phyloP scores from a whole-genome alignment of 2,888 invertebrate genomes.

The Drosophila diplacantha region DNA sequence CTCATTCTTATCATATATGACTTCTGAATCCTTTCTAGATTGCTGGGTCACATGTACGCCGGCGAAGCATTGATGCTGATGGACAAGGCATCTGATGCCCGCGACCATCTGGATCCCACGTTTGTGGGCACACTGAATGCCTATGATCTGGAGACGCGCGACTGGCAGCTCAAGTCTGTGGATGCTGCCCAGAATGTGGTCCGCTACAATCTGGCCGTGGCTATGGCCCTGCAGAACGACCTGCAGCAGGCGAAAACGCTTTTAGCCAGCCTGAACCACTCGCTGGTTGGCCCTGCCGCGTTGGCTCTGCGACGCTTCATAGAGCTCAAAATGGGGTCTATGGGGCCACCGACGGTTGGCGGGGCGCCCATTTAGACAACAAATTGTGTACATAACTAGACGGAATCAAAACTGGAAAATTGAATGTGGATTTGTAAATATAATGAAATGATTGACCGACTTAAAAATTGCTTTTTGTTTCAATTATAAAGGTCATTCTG shows the following conservation, averaged over 20 bases:
- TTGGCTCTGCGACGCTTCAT: constrained; percentile 80
- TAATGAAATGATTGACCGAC: constrained; percentile 79
- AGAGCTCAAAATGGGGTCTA: constrained; percentile 69
- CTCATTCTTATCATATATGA: rapidly evolving
- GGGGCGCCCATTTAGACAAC: constrained; percentile 53
- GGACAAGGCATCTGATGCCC: constrained; percentile 89
- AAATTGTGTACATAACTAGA: constrained; percentile 62
- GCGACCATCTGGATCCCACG: constrained; percentile 88
- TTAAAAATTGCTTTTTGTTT: neutral
- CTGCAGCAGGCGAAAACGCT: constrained; percentile 80
- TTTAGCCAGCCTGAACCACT: constrained; percentile 72
- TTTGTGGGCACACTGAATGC: constrained; percentile 81
- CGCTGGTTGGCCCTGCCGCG: constrained; percentile 66
- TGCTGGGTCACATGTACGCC: constrained; percentile 92
- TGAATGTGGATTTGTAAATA: constrained; percentile 46
- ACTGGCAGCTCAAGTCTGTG: constrained; percentile 80
- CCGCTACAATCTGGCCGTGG: constrained; percentile 88
- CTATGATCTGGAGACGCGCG: constrained; percentile 78
- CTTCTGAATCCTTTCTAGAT: constrained; percentile 77
- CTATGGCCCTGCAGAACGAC: constrained; percentile 86
- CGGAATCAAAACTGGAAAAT: constrained; percentile 42
- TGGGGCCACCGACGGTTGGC: neutral
- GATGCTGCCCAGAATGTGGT: constrained; percentile 84
- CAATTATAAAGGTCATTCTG: neutral
- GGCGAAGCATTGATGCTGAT: constrained; percentile 91